Conservation (phyloP, 2,797 vertebrate genomes). For the Pseudochromis fuscus region DNA sequence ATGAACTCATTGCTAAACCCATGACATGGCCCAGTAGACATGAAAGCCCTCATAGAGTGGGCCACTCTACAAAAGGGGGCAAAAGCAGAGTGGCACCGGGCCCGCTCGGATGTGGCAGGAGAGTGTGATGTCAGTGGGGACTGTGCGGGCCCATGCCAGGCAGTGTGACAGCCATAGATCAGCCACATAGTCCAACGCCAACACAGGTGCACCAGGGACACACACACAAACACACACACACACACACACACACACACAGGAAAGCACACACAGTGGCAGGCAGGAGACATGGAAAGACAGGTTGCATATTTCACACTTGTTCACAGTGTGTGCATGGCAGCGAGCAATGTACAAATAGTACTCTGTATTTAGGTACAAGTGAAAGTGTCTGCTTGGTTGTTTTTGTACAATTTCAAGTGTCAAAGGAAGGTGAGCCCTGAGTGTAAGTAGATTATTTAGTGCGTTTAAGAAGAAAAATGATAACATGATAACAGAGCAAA, state of each 20-base stretch:
- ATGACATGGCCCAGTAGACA: slow-evolving; percentile 73
- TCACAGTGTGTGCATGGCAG: background rate
- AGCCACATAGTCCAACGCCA: slow-evolving; percentile 14
- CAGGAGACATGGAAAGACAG: slow-evolving; percentile 20
- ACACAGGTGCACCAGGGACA: slow-evolving; percentile 49
- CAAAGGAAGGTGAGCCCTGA: too few relatives aligned
- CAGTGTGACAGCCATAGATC: background rate
- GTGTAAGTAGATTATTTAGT: background rate
- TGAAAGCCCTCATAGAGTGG: slow-evolving; percentile 72
- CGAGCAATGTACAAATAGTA: background rate
- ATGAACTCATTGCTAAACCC: slow-evolving; percentile 77
- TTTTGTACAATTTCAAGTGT: background rate
- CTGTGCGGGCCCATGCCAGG: slow-evolving; percentile 25
- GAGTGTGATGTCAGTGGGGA: slow-evolving; percentile 55
- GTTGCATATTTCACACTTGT: slow-evolving; percentile 25
- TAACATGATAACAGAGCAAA: background rate
- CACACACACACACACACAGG: slow-evolving; percentile 10
- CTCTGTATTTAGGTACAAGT: slow-evolving; percentile 4
- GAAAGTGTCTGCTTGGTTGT: slow-evolving; percentile 11
- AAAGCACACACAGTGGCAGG: slow-evolving; percentile 22
- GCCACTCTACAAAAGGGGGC: slow-evolving; percentile 36
- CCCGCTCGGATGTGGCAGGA: slow-evolving; percentile 61
- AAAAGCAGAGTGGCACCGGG: slow-evolving; percentile 51
- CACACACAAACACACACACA: slow-evolving; percentile 6
- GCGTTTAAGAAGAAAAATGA: background rate